Evolutionary conservation across 2,888 invertebrate species (phyloP).

Genomic region (Luperina nickerlii): DNA sequence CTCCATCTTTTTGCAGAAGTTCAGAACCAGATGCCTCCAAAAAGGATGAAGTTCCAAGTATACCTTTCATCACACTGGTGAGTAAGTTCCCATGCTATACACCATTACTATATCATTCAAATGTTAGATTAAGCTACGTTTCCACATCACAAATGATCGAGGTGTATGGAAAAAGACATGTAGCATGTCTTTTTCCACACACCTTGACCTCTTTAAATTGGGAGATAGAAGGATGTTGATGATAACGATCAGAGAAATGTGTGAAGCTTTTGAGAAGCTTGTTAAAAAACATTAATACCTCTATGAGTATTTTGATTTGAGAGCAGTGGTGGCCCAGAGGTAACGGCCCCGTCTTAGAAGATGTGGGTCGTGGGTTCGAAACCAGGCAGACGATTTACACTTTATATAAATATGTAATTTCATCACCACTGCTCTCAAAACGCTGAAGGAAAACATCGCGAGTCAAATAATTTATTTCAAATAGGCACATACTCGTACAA

Average conservation of each 20-base stretch:
- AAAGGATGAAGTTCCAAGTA: constrained; percentile 81
- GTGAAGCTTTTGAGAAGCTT: background rate
- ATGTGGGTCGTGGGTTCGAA: no score
- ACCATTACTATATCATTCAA: background rate
- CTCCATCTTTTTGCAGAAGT: constrained; percentile 70
- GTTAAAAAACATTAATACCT: background rate
- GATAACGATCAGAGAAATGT: background rate
- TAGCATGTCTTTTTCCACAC: background rate
- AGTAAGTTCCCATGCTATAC: constrained; percentile 74
- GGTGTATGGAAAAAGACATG: background rate
- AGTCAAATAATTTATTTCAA: no score
- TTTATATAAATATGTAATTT: background rate
- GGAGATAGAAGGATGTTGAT: background rate
- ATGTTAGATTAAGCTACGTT: background rate
- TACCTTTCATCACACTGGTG: constrained; percentile 84
- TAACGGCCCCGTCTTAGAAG: no score
- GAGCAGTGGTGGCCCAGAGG: no score
- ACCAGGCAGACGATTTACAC: no score
- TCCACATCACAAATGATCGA: background rate
- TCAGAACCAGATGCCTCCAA: constrained; percentile 70
- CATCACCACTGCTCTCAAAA: background rate
- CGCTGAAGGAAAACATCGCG: background rate
- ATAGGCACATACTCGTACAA: no score
- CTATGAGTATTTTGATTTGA: background rate
- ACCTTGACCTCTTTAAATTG: background rate